These are phyloP conservation scores for Andrena marginata DNA, from an alignment of 2,888 invertebrate species.

Conservation along the genomic window DNA sequence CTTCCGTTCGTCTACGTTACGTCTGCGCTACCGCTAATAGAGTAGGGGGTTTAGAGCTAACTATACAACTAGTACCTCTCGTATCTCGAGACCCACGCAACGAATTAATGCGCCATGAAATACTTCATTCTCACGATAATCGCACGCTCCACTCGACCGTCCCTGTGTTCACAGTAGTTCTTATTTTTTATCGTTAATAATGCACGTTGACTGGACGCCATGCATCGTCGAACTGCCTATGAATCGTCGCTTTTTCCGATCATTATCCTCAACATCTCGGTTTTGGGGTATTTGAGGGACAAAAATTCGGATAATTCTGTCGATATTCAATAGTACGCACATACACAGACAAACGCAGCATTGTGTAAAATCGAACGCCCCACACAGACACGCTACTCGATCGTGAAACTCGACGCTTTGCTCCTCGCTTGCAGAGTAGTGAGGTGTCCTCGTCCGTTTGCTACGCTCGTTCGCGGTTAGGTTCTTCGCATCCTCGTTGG, in stretches of 20 bases:
- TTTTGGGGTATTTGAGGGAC: neutral
- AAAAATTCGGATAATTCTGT: conserved; percentile 23
- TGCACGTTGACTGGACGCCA: conserved; percentile 75
- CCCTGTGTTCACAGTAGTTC: conserved; percentile 28
- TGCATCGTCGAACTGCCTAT: conserved; percentile 65
- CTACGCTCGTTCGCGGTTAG: conserved; percentile 37
- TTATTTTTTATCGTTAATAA: conserved; percentile 69
- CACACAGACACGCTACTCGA: conserved; percentile 24
- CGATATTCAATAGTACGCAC: conserved; percentile 34
- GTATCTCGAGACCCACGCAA: conserved; percentile 68
- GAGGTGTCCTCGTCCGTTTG: conserved; percentile 21
- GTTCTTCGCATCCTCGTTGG: conserved; percentile 44
- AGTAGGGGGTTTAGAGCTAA: conserved; percentile 68
- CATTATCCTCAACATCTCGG: conserved; percentile 2
- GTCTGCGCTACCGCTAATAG: conserved; percentile 69
- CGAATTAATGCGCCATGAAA: conserved; percentile 62
- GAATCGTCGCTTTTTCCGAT: conserved; percentile 28
- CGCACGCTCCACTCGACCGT: conserved; percentile 48
- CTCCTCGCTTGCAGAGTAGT: neutral
- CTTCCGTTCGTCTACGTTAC: conserved; percentile 64
- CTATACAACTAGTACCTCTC: conserved; percentile 71
- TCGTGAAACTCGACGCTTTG: neutral
- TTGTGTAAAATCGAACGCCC: conserved; percentile 38
- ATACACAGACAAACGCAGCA: conserved; percentile 48
- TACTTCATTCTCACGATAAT: conserved; percentile 47